These are phyloP conservation scores for Drosophila acutilabella DNA, from an alignment of 2,888 invertebrate species.

Conservation along the genomic window DNA sequence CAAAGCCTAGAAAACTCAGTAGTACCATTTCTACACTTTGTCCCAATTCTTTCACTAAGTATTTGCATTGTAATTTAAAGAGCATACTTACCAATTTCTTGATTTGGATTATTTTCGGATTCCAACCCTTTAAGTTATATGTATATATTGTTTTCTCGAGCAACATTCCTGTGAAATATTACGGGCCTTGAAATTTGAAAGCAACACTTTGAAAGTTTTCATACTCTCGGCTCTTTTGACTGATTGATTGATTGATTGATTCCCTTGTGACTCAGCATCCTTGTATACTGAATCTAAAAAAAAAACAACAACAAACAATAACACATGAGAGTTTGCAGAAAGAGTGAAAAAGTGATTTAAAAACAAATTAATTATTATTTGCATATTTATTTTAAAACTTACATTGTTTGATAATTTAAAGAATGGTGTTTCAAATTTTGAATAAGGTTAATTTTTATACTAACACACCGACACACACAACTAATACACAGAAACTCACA, in stretches of 20 bases:
- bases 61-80: slow-evolving; percentile 9
- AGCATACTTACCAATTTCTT: not conserved
- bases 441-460: too few species aligned
- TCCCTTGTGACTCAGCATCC: not conserved
- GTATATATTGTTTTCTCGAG: too few species aligned
- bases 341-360: not conserved
- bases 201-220: not conserved
- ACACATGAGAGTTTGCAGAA: not conserved
- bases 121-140: not conserved
- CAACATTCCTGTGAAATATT: not conserved
- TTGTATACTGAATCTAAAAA: not conserved
- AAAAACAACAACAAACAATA: slow-evolving; percentile 20
- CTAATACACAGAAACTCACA: too few species aligned
- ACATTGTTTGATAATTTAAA: too few species aligned
- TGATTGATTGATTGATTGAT: not conserved
- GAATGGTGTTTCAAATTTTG: too few species aligned
- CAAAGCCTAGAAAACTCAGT: not conserved
- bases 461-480: too few species aligned
- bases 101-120: not conserved
- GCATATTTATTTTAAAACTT: too few species aligned
- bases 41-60: not conserved
- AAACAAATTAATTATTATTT: too few species aligned
- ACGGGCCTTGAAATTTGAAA: not conserved
- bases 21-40: slow-evolving; percentile 1
- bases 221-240: not conserved